These are phyloP conservation scores for Palythoa grandiflora DNA, from an alignment of 92 coral and sea anemone species.

Conservation along the genomic window DNA sequence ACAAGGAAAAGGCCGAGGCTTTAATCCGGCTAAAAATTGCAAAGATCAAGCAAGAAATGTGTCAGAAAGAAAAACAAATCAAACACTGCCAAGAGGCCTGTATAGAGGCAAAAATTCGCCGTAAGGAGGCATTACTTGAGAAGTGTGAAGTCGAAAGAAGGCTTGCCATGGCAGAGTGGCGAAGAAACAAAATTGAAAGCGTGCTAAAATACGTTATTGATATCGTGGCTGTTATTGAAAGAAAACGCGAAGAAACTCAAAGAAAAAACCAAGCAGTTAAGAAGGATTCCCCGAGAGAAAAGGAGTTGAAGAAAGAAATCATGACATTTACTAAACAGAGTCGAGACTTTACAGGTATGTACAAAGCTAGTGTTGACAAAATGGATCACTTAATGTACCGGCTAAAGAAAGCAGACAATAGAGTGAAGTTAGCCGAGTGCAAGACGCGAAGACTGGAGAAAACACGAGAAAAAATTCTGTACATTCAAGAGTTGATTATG, in stretches of 20 bases:
- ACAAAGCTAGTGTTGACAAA: slow-evolving; percentile 54
- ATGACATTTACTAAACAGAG: slow-evolving; percentile 45
- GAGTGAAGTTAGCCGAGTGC: slow-evolving; percentile 30
- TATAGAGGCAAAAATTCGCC: slow-evolving; percentile 37
- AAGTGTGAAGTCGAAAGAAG: slow-evolving; percentile 14
- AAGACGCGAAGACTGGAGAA: slow-evolving; percentile 22
- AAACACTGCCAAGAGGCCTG: slow-evolving; percentile 14
- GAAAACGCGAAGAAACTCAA: slow-evolving; percentile 29
- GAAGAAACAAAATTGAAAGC: slow-evolving; percentile 29
- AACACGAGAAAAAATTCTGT: slow-evolving; percentile 22
- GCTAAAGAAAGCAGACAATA: slow-evolving; percentile 4
- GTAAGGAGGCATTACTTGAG: slow-evolving; percentile 18
- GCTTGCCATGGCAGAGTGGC: slow-evolving; percentile 28
- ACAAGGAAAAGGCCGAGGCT: slow-evolving; percentile 10
- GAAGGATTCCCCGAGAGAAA: slow-evolving; percentile 11
- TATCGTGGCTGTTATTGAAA: slow-evolving; percentile 27
- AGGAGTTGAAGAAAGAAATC: slow-evolving; percentile 39
- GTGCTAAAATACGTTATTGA: slow-evolving; percentile 15
- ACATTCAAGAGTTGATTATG: slow-evolving; percentile 12
- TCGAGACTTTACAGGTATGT: slow-evolving; percentile 42
- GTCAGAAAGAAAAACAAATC: slow-evolving; percentile 20
- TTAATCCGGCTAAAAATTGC: slow-evolving; percentile 28
- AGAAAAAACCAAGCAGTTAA: slow-evolving; percentile 16
- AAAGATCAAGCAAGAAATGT: slow-evolving; percentile 16
- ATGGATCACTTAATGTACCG: slow-evolving; percentile 29